Evolutionary conservation across 1,140 invertebrate species (phyloP).

Genomic region (Procambarus clarkii): DNA sequence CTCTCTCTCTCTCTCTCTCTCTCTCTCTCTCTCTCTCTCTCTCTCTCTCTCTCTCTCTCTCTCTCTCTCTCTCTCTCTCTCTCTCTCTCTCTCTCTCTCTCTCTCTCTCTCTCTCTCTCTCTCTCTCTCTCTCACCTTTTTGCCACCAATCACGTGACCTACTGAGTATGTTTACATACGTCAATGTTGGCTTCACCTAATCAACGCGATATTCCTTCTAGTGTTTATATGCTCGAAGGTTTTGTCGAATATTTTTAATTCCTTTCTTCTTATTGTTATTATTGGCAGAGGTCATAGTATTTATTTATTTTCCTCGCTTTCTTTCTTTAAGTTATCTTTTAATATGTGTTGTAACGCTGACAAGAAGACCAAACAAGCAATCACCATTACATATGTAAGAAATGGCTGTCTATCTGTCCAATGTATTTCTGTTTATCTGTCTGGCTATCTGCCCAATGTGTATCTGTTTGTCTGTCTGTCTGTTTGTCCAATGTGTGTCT

Average conservation of each 20-base stretch:
- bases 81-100: slow-evolving; percentile 30
- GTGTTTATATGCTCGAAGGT: background rate
- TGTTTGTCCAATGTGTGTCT: no score
- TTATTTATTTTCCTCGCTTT: no score
- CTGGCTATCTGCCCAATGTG: no score
- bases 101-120: slow-evolving; percentile 26
- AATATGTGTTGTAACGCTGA: no score
- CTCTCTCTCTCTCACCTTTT: background rate
- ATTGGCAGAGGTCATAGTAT: no score
- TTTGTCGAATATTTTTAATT: background rate
- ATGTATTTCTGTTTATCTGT: no score
- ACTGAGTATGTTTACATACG: background rate
- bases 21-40: slow-evolving; percentile 12
- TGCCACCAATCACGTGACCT: background rate
- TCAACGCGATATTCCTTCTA: background rate
- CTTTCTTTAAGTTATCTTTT: no score
- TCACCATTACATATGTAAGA: no score
- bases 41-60: background rate
- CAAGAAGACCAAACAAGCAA: no score
- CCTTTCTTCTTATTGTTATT: background rate
- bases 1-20: slow-evolving; percentile 8
- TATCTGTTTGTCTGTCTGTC: no score
- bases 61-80: background rate
- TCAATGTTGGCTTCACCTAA: no score
- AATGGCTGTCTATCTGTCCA: no score